Evolutionary conservation across 2,797 vertebrate species (phyloP), one percentile per base, ranked within the genome.

Genomic region (Fundulus diaphanus): DNA sequence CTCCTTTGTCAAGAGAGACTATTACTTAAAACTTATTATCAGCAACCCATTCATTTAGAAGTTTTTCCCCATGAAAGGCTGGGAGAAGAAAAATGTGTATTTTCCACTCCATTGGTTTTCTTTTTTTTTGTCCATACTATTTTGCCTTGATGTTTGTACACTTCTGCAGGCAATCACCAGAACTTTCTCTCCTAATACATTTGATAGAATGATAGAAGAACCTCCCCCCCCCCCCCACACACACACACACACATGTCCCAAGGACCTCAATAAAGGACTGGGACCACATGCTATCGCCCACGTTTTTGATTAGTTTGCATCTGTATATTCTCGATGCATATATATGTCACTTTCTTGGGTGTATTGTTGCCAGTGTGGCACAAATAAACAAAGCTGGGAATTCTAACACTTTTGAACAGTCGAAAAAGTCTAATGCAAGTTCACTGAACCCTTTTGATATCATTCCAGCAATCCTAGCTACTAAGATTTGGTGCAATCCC

Each of bases 1-100:
- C 92, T 91, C 82, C 90, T 92, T 92, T 85, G 83, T 89, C 82
- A 87, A 76, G 82, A 89, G 71, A 48, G 15, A 82, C 81, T 77
- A 85, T 91, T 91, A 89, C 85, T 91, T 87, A 82, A 80, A 91
- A 90, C 87, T 83, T 85, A 93, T 93, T 87, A 90, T 75, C 68
- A 86, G 85, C 81, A 83, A 86, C 80, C 76, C 71, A 82, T 87
- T 85, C 63, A 91, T 82, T 86, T 83, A 84, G 52, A 69, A 82
- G 85, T 81, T 84, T 82, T 66, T 66, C 74, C 35, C 66, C 48
- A 52, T 74, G 20, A 49, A 83, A 77, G 83, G 2, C 74, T 56
- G n/a, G 57, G 16, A 82, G 1, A 6, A 29, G 72, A 76, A 80
- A 81, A 84, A 71, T 37, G 42, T 78, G 72, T 35, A 72, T 84